Evolutionary conservation across 1,140 invertebrate genomes (phyloP).

Genomic region (Gonioctena quinquepunctata): DNA sequence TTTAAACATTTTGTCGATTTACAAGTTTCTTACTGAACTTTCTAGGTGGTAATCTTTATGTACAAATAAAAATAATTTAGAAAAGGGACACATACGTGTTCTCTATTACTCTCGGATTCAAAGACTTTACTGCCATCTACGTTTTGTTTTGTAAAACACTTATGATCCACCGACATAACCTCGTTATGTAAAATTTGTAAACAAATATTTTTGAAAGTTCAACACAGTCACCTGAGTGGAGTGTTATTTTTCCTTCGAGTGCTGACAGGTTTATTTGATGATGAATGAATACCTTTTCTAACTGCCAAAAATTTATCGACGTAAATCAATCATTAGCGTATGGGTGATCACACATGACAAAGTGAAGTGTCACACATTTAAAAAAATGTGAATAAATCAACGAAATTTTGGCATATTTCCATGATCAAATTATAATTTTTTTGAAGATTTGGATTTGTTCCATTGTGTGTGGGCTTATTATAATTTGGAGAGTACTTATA

Average conservation of each 20-base stretch:
- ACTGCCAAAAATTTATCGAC: background rate
- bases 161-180: no score
- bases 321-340: background rate
- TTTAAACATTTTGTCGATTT: no score
- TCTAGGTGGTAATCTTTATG: no score
- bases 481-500: background rate
- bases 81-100: no score
- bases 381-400: background rate
- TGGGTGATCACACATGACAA: background rate
- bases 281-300: background rate
- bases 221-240: background rate
- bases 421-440: background rate
- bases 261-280: background rate
- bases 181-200: background rate
- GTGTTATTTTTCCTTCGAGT: background rate
- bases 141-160: no score
- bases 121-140: no score
- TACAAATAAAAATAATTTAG: no score
- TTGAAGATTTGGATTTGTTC: background rate
- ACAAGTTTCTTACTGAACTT: no score
- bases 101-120: no score
- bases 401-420: background rate
- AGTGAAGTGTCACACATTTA: background rate
- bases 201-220: background rate
- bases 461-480: background rate